A percentile compares a stretch with the other conserved stretches of the same genome.
These are phyloP conservation scores for Periplaneta americana DNA, from an alignment of 1,140 invertebrate genomes.

Conservation along the genomic window DNA sequence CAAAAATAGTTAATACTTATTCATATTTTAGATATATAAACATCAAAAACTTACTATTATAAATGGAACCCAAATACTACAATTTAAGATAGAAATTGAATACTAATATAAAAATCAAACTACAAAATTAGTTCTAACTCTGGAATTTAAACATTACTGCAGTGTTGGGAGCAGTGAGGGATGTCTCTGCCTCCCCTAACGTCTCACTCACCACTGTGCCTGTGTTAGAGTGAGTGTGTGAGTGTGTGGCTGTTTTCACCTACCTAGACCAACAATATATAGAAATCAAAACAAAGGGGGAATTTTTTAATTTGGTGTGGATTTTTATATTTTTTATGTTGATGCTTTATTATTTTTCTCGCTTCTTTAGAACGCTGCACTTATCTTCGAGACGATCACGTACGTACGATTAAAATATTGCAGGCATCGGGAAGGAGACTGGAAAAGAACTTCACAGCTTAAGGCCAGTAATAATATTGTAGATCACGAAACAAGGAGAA, in stretches of 20 bases:
- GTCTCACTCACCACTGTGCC: neutral
- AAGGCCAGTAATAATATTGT: neutral
- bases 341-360: neutral
- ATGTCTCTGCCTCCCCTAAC: neutral
- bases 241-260: neutral
- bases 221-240: neutral
- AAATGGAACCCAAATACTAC: neutral
- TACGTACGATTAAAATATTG: neutral
- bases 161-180: neutral
- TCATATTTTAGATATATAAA: neutral
- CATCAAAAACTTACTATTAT: neutral
- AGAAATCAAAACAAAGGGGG: neutral
- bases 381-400: neutral
- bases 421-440: neutral
- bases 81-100: neutral
- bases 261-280: neutral
- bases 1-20: neutral
- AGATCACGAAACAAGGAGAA: too few relatives aligned
- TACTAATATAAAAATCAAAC: neutral
- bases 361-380: neutral
- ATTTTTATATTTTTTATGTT: neutral
- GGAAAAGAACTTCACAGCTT: neutral
- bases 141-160: neutral
- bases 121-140: neutral
- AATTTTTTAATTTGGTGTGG: neutral